Evolutionary conservation across 2,113 vertebrate species (phyloP).

Genomic region (Percina caprodes): DNA sequence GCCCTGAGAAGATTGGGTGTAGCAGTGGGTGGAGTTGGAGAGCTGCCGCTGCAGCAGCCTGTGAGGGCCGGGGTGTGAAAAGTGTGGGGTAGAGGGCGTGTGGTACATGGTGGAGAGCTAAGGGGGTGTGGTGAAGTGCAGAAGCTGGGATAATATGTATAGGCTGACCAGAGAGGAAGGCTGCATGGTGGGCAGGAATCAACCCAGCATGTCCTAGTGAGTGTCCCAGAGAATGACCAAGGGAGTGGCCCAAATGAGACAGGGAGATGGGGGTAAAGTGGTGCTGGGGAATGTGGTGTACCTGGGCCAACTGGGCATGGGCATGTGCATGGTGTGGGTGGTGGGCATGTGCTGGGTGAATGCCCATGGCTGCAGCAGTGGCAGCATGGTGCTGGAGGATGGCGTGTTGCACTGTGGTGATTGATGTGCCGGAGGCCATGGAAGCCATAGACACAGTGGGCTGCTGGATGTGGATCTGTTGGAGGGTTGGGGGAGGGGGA

Average conservation of each 20-base stretch:
- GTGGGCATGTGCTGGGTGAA: constrained; percentile 89
- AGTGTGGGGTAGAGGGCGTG: constrained; percentile 95
- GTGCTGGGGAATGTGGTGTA: constrained; percentile 97
- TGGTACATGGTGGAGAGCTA: constrained; percentile 94
- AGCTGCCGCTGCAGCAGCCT: constrained; percentile 90
- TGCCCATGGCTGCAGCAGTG: constrained; percentile 91
- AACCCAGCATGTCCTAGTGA: constrained; percentile 86
- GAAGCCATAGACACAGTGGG: constrained; percentile 88
- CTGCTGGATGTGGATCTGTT: constrained; percentile 97
- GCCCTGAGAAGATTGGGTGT: constrained; percentile 99
- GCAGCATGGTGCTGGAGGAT: constrained; percentile 96
- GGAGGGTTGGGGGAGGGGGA: constrained; percentile 87
- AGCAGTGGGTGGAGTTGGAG: constrained; percentile 96
- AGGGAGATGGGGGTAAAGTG: constrained; percentile 95
- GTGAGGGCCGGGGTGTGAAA: constrained; percentile 88
- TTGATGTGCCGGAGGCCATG: constrained; percentile 89
- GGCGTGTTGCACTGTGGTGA: constrained; percentile 96
- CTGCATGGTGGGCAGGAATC: constrained; percentile 94
- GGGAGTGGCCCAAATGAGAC: constrained; percentile 88
- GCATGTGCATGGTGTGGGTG: constrained; percentile 92
- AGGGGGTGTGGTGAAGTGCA: constrained; percentile 93
- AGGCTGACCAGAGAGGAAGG: constrained; percentile 95
- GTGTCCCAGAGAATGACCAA: constrained; percentile 88
- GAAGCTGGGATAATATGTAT: constrained; percentile 99
- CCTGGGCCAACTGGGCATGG: constrained; percentile 93